phyloP scores from a whole-genome alignment of 2,888 invertebrate genomes.

The Tinea pellionella region DNA sequence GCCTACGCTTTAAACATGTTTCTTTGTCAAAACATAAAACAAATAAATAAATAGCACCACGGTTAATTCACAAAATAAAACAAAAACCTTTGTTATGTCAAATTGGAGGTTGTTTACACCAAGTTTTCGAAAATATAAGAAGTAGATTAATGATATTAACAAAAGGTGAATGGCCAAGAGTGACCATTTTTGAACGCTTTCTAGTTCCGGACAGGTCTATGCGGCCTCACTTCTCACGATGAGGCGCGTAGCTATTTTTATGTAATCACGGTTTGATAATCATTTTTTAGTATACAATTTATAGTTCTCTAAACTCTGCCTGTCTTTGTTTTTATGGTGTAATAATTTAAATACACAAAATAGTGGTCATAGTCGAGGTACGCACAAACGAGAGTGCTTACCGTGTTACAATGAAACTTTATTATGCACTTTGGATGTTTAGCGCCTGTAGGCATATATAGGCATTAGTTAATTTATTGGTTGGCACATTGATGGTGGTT shows the following conservation, averaged over 20 bases:
- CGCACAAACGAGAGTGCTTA: no score
- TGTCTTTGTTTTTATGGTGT: not conserved
- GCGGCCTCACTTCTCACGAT: not conserved
- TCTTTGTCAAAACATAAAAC: not conserved
- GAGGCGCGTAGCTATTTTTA: not conserved
- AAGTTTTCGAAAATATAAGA: not conserved
- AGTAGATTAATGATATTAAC: not conserved
- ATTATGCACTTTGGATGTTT: no score
- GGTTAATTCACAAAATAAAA: no score
- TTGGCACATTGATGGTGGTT: no score
- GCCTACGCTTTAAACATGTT: not conserved
- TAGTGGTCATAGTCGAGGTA: no score
- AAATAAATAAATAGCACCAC: not conserved
- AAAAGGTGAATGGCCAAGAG: conserved; percentile 8
- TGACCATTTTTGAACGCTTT: conserved; percentile 3
- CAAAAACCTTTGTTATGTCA: not conserved
- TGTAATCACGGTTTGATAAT: not conserved
- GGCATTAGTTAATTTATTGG: no score
- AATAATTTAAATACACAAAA: no score
- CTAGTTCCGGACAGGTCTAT: not conserved
- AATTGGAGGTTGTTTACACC: not conserved
- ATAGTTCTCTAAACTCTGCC: not conserved
- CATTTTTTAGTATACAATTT: not conserved
- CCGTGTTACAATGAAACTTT: no score
- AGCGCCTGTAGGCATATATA: no score